Evolutionary conservation across 2,113 vertebrate species (phyloP).

Genomic region (Percina caprodes): DNA sequence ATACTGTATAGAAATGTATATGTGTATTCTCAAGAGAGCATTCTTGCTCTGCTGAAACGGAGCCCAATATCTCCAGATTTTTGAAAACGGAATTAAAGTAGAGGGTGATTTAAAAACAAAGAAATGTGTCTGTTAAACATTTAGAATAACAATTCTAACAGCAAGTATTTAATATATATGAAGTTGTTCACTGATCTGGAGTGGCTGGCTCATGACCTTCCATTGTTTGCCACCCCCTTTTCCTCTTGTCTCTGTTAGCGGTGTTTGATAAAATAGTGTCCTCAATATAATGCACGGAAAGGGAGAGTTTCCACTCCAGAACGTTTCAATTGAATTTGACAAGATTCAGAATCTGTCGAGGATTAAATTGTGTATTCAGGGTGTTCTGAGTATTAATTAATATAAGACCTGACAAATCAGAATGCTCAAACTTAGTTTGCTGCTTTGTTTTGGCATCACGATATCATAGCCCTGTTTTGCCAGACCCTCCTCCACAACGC

Average conservation of each 20-base stretch:
- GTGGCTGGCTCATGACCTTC: neutral
- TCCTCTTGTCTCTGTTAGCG: neutral
- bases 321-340: constrained; percentile 1
- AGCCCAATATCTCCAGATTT: neutral
- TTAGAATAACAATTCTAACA: neutral
- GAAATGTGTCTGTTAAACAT: neutral
- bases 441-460: too few species aligned
- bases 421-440: too few species aligned
- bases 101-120: neutral
- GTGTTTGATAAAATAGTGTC: neutral
- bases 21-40: neutral
- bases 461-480: too few species aligned
- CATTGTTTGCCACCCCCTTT: neutral
- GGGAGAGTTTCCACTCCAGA: neutral
- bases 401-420: neutral
- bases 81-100: neutral
- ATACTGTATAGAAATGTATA: neutral
- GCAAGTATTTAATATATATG: neutral
- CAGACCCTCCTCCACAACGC: too few species aligned
- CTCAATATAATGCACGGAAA: neutral
- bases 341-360: neutral
- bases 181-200: neutral
- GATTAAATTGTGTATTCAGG: constrained; percentile 22
- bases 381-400: constrained; percentile 1
- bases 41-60: neutral